Evolutionary conservation across 2,113 vertebrate species (phyloP), one percentile per base, ranked within the genome.

Genomic region (Semnornis frantzii): DNA sequence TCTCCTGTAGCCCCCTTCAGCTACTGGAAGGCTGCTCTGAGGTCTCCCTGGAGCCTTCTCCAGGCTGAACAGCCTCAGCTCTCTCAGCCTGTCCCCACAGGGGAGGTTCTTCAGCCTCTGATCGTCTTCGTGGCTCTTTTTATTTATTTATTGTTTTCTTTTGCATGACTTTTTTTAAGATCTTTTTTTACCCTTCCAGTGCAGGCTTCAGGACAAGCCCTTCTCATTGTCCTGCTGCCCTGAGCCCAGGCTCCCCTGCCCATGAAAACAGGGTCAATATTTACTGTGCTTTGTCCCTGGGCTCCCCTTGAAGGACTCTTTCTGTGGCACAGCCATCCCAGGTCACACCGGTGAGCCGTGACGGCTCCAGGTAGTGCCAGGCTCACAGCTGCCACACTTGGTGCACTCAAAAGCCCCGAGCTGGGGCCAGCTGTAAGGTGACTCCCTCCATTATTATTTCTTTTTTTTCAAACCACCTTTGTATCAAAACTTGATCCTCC

Each of bases 241-340:
- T 11, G 65, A 28, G 37, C 14, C 8, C 21, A 46, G n/a, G 30
- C 27, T 62, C 14, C 34, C 6, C 7, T 11, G 2, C 8, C 33
- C 19, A 2, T 23, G n/a, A 7, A 4, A 34, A 4, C 16, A 16
- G 69, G 44, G 24, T 65, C 4, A 54, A 19, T 46, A 21, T 31
- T 59, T 34, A 7, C 27, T 3, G 27, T 0, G 0, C 1, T 4
- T n/a, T 25, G 57, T 50, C 74, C 74, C 25, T 6, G 57, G 57
- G 3, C 57, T 8, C 24, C 18, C 23, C 20, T 8, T 16, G 66
- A 34, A 46, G 55, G 74, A 62, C 54, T 42, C 7, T 25, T 24
- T 12, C n/a, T 19, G 31, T 27, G 73, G 57, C 3, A 1, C 17
- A 23, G 71, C 66, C 27, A 0, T 5, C 28, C 54, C 3, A 1